These are phyloP conservation scores for Agonum fuliginosum DNA, from an alignment of 2,888 invertebrate genomes.

Conservation along the genomic window DNA sequence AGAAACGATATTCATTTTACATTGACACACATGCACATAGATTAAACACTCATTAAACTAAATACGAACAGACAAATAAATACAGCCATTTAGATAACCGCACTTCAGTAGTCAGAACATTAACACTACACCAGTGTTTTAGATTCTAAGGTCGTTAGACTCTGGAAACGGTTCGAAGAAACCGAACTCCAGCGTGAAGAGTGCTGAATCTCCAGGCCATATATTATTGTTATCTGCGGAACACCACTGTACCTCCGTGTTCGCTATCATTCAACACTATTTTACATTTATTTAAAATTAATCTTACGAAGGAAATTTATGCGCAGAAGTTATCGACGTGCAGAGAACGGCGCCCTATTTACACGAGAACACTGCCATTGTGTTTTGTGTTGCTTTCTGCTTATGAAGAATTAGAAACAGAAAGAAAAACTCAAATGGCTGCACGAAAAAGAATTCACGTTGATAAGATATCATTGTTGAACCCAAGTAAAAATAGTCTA, in stretches of 20 bases:
- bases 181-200: background rate
- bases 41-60: constrained; percentile 31
- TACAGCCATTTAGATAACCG: constrained; percentile 29
- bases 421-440: background rate
- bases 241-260: constrained; percentile 56
- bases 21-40: constrained; percentile 33
- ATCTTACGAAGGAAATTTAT: constrained; percentile 54
- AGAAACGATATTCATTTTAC: constrained; percentile 14
- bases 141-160: constrained; percentile 26
- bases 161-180: background rate
- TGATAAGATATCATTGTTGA: too few species aligned
- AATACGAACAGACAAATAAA: constrained; percentile 21
- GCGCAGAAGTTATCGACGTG: constrained; percentile 44
- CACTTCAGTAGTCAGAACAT: background rate
- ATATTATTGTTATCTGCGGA: constrained; percentile 58
- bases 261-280: constrained; percentile 60
- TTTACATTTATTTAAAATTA: constrained; percentile 61
- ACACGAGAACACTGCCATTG: constrained; percentile 37
- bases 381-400: background rate
- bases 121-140: constrained; percentile 7
- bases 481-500: too few species aligned
- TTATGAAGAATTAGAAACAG: constrained; percentile 4
- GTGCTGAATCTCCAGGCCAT: constrained; percentile 51
- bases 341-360: constrained; percentile 11
- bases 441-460: background rate